Base-by-base conservation (phyloP, 2,888 invertebrate species). In the Hypselothyrea guttata region DNA sequence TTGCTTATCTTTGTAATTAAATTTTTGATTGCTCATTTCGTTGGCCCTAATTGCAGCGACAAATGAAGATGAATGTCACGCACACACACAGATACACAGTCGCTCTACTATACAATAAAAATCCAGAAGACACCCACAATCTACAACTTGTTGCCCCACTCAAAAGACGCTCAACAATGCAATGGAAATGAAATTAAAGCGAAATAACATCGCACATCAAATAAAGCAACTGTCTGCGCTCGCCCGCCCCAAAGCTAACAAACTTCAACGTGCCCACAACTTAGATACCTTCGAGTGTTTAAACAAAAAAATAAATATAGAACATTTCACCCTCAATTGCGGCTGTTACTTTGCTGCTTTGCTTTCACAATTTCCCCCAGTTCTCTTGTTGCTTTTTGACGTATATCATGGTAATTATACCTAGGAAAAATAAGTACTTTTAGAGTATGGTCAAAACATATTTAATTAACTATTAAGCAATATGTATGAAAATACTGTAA, bases 291-390 rank as follows among this genome's bases (percentile, higher is more conserved):
- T 27, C 15, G 45, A 22, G 22, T n/a, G n/a, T n/a, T n/a, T n/a
- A n/a, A 44, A n/a, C 15, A 2, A 16, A 75, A 70, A 81, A 81
- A 81, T n/a, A n/a, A n/a, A n/a, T n/a, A n/a, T n/a, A n/a, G n/a
- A 63, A 62, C 77, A 75, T 77, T 83, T 81, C 69, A 70, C 64
- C 75, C 77, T 81, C 81, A 83, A 82, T 83, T 82, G 81, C 55
- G 62, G 53, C 62, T 55, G 68, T 42, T 44, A 55, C 51, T n/a
- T n/a, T 52, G 59, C 56, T 38, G 30, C 53, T 52, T 52, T 51
- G 51, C 53, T 49, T 59, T 48, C 31, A 46, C 44, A 34, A 35
- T 56, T 53, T 46, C 57, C 44, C 46, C 5, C 22, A 22, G 22
- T 54, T 40, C 35, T 47, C 27, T 38, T 40, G 27, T 15, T 52